These are phyloP conservation scores for Ceuthmochares aereus DNA, from an alignment of 2,113 vertebrate genomes.

Conservation along the genomic window DNA sequence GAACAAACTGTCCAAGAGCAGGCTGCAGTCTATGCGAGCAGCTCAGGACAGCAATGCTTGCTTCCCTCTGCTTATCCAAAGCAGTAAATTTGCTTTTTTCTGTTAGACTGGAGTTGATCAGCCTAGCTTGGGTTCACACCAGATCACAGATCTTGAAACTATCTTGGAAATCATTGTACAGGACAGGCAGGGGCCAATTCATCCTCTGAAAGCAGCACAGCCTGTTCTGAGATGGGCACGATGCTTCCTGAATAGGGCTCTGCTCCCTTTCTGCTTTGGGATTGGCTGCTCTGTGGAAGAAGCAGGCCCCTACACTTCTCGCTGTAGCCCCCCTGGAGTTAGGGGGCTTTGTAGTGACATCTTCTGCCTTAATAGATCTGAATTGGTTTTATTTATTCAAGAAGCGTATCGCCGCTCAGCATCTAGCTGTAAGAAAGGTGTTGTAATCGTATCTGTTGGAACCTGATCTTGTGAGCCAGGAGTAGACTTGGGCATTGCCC, in stretches of 20 bases:
- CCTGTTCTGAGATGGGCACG: rapidly evolving
- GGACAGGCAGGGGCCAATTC: background rate
- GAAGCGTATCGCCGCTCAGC: background rate
- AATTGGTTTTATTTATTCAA: background rate
- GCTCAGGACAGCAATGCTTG: background rate
- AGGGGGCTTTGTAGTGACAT: background rate
- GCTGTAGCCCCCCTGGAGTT: background rate
- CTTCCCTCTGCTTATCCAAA: background rate
- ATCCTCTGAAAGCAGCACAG: background rate
- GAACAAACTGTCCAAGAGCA: background rate
- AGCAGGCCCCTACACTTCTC: background rate
- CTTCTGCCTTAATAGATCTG: background rate
- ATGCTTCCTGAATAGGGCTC: background rate
- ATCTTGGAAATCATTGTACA: background rate
- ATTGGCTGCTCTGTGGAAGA: background rate
- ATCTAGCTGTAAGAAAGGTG: background rate
- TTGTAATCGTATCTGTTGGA: background rate
- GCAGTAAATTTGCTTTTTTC: background rate
- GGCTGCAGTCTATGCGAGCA: rapidly evolving
- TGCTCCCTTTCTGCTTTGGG: background rate
- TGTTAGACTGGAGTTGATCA: background rate
- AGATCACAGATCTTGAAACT: background rate
- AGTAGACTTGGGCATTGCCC: background rate
- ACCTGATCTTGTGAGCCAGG: background rate
- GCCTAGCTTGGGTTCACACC: background rate